phyloP scores from a whole-genome alignment of 2,113 vertebrate species.

The Boulengeromyrus knoepffleri region DNA sequence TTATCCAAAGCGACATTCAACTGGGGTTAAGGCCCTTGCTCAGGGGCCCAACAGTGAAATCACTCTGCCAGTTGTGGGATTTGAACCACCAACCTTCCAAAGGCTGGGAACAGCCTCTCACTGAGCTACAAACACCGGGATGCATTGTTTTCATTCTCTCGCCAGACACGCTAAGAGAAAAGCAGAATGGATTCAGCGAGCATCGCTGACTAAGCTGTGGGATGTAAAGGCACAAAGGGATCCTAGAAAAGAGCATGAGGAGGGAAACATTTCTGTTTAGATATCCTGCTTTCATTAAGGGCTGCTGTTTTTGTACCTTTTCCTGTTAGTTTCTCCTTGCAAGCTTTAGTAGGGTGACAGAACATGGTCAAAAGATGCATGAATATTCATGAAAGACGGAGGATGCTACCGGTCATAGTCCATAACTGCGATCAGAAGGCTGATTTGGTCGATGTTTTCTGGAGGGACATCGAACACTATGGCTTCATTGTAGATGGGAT shows the following conservation, averaged over 20 bases:
- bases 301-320: not conserved
- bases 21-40: not conserved
- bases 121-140: not conserved
- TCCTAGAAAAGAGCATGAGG: not conserved
- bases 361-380: not conserved
- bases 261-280: not conserved
- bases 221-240: not conserved
- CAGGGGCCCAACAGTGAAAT: not conserved
- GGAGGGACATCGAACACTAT: conserved; percentile 98
- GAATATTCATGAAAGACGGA: conserved; percentile 11
- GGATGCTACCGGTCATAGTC: conserved; percentile 91
- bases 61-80: not conserved
- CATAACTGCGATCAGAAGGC: conserved; percentile 96
- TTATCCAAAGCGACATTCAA: not conserved
- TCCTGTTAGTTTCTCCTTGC: not conserved
- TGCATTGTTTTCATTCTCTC: not conserved
- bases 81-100: not conserved
- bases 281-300: not conserved
- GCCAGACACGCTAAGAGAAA: not conserved
- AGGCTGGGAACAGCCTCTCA: not conserved
- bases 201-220: not conserved
- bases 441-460: conserved; percentile 97
- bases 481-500: conserved; percentile 98
- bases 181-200: not conserved
- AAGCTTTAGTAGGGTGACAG: not conserved